A percentile compares a stretch with the other conserved stretches of the same genome.
Evolutionary conservation across 2,113 vertebrate genomes (phyloP).

Genomic region (Notechis scutatus): DNA sequence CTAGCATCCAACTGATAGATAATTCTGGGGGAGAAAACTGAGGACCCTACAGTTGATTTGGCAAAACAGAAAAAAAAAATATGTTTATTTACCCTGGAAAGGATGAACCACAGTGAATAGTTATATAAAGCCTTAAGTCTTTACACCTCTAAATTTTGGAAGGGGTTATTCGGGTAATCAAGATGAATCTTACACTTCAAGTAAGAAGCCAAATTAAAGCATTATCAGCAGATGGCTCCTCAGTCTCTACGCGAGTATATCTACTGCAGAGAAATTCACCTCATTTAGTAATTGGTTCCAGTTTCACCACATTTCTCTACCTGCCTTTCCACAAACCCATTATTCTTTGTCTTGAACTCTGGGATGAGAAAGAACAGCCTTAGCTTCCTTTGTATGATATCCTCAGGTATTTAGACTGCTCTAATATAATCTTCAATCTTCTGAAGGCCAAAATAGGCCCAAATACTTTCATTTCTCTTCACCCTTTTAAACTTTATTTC

Average conservation of each 20-base stretch:
- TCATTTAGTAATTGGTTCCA: neutral
- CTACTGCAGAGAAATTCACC: neutral
- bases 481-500: neutral
- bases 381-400: neutral
- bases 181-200: neutral
- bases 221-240: neutral
- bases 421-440: neutral
- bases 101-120: neutral
- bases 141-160: neutral
- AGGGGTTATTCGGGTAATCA: neutral
- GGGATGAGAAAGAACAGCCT: neutral
- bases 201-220: neutral
- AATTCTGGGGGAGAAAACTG: neutral
- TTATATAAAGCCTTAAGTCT: neutral
- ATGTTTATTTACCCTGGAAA: neutral
- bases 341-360: neutral
- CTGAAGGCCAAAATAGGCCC: neutral
- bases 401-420: neutral
- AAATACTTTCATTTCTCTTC: neutral
- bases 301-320: neutral
- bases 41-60: neutral
- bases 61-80: neutral
- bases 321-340: neutral
- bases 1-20: neutral
- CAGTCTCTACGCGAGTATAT: neutral